A percentile compares a stretch with the other conserved stretches of the same genome.
Conservation (phyloP, 2,888 invertebrate species). For the Polymixis lichenea region DNA sequence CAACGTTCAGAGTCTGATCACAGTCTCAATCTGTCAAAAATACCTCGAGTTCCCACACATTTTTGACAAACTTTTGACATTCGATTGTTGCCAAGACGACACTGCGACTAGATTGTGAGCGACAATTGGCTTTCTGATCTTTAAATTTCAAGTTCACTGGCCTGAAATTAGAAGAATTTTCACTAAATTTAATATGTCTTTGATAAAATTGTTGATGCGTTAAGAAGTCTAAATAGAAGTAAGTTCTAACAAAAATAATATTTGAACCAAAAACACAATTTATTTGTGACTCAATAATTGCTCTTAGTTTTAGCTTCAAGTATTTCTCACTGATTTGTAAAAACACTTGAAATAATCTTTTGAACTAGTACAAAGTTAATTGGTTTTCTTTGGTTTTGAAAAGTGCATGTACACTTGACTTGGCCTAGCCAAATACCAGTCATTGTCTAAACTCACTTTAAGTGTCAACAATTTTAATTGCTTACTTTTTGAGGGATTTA, state of each 20-base stretch:
- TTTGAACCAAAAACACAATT: neutral
- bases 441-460: neutral
- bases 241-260: neutral
- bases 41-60: too few species aligned
- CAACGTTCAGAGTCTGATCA: too few species aligned
- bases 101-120: too few species aligned
- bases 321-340: neutral
- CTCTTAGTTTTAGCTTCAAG: neutral
- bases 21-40: too few species aligned
- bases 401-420: conserved; percentile 11
- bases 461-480: conserved; percentile 2
- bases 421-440: neutral
- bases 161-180: neutral
- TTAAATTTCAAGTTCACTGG: neutral
- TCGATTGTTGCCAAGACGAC: too few species aligned
- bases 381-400: neutral
- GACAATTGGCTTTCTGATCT: too few species aligned
- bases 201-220: conserved; percentile 16
- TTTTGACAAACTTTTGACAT: too few species aligned
- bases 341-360: conserved; percentile 23
- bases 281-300: neutral
- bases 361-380: neutral
- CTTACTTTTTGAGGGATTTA: neutral
- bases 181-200: neutral
- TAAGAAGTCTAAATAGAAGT: neutral